Percentiles rank a stretch among this genome's conserved stretches.
phyloP scores from a whole-genome alignment of 2,888 invertebrate species.

The Tenthredo scrophulariae region DNA sequence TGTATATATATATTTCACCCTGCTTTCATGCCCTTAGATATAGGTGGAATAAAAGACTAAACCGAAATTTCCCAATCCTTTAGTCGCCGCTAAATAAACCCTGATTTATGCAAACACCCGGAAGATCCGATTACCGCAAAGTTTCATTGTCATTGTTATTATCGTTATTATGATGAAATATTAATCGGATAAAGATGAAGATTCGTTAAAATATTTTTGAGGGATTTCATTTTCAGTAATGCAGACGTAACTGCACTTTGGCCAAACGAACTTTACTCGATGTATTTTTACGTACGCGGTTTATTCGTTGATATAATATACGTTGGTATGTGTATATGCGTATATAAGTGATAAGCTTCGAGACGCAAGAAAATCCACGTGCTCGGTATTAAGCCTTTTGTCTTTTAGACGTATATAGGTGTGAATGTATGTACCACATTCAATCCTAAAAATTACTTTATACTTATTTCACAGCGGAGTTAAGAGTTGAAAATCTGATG shows the following conservation, averaged over 20 bases:
- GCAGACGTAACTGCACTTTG: not conserved
- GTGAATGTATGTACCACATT: not conserved
- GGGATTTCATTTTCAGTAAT: not conserved
- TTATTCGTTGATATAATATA: not conserved
- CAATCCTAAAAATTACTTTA: not conserved
- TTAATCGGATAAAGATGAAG: too few species aligned
- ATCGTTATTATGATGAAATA: too few species aligned
- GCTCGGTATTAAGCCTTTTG: not conserved
- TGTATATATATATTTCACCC: not conserved
- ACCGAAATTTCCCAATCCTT: not conserved
- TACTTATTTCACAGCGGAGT: conserved; percentile 67
- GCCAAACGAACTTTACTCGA: not conserved
- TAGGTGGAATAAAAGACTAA: not conserved
- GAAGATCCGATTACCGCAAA: not conserved
- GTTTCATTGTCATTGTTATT: not conserved
- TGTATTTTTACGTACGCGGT: not conserved
- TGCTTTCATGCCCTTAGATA: not conserved
- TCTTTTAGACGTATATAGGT: not conserved
- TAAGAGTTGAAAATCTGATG: conserved; percentile 74
- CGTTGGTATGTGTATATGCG: not conserved
- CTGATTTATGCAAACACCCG: not conserved
- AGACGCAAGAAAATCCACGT: not conserved
- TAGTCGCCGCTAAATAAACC: not conserved
- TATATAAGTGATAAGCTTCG: not conserved
- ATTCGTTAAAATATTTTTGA: not conserved